A percentile compares a stretch with the other conserved stretches of the same genome.
Evolutionary conservation across 2,113 vertebrate genomes (phyloP).

Genomic region (Pseudorasbora parva): DNA sequence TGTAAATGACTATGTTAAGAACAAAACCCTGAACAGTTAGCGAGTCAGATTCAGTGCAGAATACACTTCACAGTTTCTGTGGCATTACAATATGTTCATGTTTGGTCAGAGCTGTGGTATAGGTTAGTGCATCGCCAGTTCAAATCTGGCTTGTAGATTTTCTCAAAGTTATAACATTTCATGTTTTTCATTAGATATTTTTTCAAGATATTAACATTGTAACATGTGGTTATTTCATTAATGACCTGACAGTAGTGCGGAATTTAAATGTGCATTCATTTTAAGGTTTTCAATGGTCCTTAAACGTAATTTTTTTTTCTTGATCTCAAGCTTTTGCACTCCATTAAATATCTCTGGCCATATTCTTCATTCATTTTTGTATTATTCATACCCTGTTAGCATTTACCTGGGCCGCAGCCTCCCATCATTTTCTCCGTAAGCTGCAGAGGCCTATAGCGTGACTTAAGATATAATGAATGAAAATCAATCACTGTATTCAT

Average conservation of each 20-base stretch:
- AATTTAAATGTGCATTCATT: background rate
- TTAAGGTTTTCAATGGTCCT: background rate
- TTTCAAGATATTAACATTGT: no score
- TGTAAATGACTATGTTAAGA: slow-evolving; percentile 71
- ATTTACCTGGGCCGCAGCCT: background rate
- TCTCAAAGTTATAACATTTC: background rate
- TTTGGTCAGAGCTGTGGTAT: background rate
- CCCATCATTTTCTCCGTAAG: background rate
- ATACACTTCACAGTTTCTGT: slow-evolving; percentile 21
- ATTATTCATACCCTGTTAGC: background rate
- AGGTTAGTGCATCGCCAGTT: background rate
- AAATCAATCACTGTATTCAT: slow-evolving; percentile 41
- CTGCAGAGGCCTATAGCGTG: slow-evolving; percentile 9
- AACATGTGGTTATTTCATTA: background rate
- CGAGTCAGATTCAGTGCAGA: slow-evolving; percentile 46
- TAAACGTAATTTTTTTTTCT: background rate
- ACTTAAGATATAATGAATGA: slow-evolving; percentile 34
- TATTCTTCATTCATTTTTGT: background rate
- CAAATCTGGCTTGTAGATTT: background rate
- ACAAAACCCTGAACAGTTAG: slow-evolving; percentile 65
- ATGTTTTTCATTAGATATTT: no score
- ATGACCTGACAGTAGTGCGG: background rate
- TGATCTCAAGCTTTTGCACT: background rate
- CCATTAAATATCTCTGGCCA: background rate
- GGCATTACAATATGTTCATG: background rate